phyloP scores from a whole-genome alignment of 37 sponge, comb jelly and placozoan genomes.

The Tethya wilhelma region DNA sequence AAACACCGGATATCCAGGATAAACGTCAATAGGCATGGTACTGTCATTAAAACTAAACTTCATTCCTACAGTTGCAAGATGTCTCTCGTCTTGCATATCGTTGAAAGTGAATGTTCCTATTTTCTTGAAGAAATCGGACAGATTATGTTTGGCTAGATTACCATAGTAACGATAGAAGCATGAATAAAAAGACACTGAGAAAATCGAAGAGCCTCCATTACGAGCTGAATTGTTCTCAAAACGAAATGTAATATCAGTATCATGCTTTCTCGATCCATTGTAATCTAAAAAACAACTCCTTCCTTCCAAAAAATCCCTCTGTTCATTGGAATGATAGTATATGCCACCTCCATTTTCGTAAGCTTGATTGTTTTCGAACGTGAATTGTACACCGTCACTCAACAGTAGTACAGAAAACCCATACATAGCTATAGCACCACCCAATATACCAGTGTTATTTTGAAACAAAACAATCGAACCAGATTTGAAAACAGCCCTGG shows the following conservation, averaged over 20 bases:
- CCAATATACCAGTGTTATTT: constrained; percentile 13
- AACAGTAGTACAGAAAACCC: constrained; percentile 22
- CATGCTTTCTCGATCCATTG: not conserved
- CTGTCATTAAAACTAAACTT: constrained; percentile 4
- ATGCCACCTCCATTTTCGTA: constrained; percentile 30
- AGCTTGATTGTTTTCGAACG: constrained; percentile 33
- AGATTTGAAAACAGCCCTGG: not conserved
- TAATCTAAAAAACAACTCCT: not conserved
- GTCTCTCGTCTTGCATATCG: not conserved
- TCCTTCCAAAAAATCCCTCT: not conserved
- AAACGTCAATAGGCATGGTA: too few species aligned
- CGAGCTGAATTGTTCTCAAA: constrained; percentile 1
- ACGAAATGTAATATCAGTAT: not conserved
- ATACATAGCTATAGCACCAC: constrained; percentile 48
- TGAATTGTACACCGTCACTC: not conserved
- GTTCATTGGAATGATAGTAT: not conserved
- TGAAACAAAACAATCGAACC: not conserved
- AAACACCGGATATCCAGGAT: not conserved
- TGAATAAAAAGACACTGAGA: not conserved
- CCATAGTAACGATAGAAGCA: not conserved
- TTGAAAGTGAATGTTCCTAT: not conserved
- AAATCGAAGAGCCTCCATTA: not conserved
- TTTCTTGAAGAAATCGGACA: not conserved
- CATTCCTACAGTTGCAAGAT: not conserved
- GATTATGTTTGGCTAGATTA: not conserved